Evolutionary conservation across 2,113 vertebrate species (phyloP).

Genomic region (Grammomys surdaster): DNA sequence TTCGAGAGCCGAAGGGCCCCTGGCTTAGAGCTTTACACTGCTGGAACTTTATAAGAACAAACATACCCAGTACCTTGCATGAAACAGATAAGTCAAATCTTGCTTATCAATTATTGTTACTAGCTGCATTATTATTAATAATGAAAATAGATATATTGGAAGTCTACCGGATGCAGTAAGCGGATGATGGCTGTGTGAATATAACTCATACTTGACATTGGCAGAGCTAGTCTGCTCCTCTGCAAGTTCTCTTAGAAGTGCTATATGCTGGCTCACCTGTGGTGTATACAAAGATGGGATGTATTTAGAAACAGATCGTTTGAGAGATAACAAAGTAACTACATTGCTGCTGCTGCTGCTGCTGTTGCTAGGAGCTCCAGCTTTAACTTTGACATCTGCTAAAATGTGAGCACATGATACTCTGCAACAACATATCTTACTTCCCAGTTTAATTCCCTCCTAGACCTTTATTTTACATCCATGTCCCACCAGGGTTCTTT

Average conservation of each 20-base stretch:
- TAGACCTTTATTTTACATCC: conserved; percentile 25
- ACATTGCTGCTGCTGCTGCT: background rate
- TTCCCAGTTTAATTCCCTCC: conserved; percentile 18
- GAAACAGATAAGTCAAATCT: conserved; percentile 48
- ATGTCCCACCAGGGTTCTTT: conserved; percentile 5
- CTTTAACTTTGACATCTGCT: background rate
- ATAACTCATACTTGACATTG: background rate
- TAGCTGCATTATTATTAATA: background rate
- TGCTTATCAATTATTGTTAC: conserved; percentile 16
- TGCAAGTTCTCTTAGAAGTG: background rate
- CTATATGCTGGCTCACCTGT: background rate
- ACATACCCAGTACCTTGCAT: conserved; percentile 28
- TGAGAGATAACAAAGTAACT: background rate
- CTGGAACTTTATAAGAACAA: conserved; percentile 61
- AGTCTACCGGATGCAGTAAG: background rate
- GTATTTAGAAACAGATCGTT: background rate
- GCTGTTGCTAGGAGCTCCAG: background rate
- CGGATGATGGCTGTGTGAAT: background rate
- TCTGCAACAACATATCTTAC: conserved; percentile 20
- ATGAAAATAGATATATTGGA: background rate
- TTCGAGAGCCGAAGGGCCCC: conserved; percentile 15
- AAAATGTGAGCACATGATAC: background rate
- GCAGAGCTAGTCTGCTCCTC: background rate
- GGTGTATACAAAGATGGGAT: background rate
- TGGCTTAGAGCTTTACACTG: conserved; percentile 46